Evolutionary conservation across 2,113 vertebrate genomes (phyloP).

Genomic region (Tretioscincus oriximinensis): DNA sequence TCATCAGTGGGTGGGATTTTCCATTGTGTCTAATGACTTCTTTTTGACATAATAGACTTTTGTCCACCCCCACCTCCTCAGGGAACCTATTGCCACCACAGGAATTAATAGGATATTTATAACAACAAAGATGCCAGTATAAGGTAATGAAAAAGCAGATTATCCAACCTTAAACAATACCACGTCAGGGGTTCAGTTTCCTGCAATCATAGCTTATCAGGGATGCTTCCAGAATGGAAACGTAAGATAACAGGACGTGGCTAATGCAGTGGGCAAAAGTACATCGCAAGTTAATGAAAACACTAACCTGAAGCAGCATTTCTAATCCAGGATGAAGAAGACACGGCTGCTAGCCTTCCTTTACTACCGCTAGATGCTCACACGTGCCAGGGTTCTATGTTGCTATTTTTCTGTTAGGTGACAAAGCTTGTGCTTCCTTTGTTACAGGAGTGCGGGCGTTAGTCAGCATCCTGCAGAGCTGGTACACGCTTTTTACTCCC

Average conservation of each 20-base stretch:
- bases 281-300: not conserved
- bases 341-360: not conserved
- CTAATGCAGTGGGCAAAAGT: not conserved
- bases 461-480: conserved; percentile 96
- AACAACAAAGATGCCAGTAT: not conserved
- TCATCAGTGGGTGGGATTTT: too few relatives aligned
- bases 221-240: not conserved
- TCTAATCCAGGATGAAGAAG: not conserved
- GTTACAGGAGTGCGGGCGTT: conserved; percentile 87
- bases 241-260: not conserved
- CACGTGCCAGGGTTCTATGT: not conserved
- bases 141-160: not conserved
- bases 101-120: not conserved
- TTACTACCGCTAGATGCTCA: not conserved
- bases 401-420: conserved; percentile 21
- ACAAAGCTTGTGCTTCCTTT: conserved; percentile 16
- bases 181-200: not conserved
- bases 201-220: not conserved
- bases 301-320: not conserved
- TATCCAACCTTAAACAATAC: not conserved
- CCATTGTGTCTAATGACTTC: too few relatives aligned
- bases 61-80: too few relatives aligned
- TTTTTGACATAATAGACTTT: too few relatives aligned
- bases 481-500: conserved; percentile 97
- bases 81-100: too few relatives aligned